phyloP scores from a whole-genome alignment of 2,113 vertebrate genomes.

The Amphiprion percula region DNA sequence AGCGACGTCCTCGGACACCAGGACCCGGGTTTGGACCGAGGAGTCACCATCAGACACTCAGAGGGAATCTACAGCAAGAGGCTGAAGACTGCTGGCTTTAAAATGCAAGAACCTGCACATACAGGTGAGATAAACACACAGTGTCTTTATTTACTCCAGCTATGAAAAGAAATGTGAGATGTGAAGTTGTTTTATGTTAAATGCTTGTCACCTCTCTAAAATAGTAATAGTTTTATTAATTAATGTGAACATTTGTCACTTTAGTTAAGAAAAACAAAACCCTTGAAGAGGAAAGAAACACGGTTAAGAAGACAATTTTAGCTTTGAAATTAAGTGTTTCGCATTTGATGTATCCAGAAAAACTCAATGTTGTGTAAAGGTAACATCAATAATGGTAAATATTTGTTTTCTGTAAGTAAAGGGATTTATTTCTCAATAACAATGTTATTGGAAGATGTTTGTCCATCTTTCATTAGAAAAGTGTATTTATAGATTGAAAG shows the following conservation, averaged over 20 bases:
- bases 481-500: too few species aligned
- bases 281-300: too few species aligned
- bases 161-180: neutral
- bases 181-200: too few species aligned
- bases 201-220: neutral
- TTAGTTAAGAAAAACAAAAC: too few species aligned
- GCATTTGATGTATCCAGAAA: too few species aligned
- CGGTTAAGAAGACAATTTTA: too few species aligned
- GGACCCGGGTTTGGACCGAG: constrained; percentile 50
- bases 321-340: too few species aligned
- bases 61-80: constrained; percentile 87
- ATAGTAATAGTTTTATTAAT: too few species aligned
- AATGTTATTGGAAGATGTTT: neutral
- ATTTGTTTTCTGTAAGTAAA: neutral
- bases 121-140: constrained; percentile 56
- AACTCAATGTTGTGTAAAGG: too few species aligned
- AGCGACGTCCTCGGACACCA: constrained; percentile 71
- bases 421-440: neutral
- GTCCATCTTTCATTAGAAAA: too few species aligned
- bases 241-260: too few species aligned
- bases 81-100: constrained; percentile 31
- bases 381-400: too few species aligned
- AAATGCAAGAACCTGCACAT: constrained; percentile 21
- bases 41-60: constrained; percentile 71
- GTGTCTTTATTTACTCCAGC: neutral